Percentiles rank a stretch among this genome's conserved stretches.
phyloP scores from a whole-genome alignment of 2,113 vertebrate genomes.

The Sebastes fasciatus region DNA sequence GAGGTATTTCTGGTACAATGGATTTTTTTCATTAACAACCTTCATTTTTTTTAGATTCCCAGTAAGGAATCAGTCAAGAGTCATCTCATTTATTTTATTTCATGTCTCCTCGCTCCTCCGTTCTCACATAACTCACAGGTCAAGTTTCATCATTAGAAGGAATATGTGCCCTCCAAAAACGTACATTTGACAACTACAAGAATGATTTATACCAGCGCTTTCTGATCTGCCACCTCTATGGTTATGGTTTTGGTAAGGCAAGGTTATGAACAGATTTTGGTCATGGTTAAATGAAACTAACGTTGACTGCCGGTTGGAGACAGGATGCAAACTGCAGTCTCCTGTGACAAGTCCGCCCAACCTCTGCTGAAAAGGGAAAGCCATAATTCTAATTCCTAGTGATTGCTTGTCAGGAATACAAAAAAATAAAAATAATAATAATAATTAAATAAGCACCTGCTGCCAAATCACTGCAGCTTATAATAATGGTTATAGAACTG shows the following conservation, averaged over 20 bases:
- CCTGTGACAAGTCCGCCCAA: too few species aligned
- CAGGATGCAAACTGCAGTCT: too few species aligned
- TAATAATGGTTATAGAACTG: background rate
- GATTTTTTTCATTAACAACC: background rate
- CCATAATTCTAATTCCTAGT: background rate
- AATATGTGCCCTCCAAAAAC: too few species aligned
- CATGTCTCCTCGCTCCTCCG: background rate
- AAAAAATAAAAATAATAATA: too few species aligned
- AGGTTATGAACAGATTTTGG: background rate
- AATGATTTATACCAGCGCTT: background rate
- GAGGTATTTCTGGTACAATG: background rate
- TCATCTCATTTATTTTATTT: background rate
- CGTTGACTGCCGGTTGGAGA: too few species aligned
- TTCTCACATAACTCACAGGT: background rate
- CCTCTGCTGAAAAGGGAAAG: background rate
- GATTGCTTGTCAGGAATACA: background rate
- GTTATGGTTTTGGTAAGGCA: background rate
- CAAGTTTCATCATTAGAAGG: background rate
- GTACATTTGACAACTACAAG: background rate
- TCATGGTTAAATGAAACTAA: background rate
- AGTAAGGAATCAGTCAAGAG: background rate
- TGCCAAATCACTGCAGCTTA: background rate
- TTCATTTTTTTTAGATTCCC: background rate
- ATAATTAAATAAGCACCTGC: background rate
- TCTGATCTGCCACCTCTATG: background rate